Evolutionary conservation across 2,888 invertebrate genomes (phyloP).

Genomic region (Nymphalis urticae): DNA sequence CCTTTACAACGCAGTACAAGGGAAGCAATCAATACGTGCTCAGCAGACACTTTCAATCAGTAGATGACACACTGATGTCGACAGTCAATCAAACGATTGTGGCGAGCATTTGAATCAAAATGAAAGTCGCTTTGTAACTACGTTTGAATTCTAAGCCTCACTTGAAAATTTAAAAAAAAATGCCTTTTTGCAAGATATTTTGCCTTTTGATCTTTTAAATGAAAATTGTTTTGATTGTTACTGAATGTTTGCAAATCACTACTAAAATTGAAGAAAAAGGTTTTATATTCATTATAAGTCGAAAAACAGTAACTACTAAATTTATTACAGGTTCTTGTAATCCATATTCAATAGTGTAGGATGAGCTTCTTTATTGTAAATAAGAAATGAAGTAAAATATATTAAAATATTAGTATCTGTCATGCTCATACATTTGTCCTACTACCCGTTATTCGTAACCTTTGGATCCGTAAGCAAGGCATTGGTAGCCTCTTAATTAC

Average conservation of each 20-base stretch:
- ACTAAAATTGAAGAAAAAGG: not conserved
- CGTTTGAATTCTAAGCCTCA: conserved; percentile 8
- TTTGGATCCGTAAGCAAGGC: too few species aligned
- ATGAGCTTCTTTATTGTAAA: too few species aligned
- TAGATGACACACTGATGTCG: conserved; percentile 23
- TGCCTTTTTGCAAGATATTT: not conserved
- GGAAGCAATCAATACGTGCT: conserved; percentile 18
- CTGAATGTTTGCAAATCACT: not conserved
- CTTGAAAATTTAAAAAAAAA: conserved; percentile 1
- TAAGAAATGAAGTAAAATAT: too few species aligned
- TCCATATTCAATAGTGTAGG: too few species aligned
- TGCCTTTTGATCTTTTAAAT: not conserved
- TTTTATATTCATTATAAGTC: too few species aligned
- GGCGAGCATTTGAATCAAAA: conserved; percentile 7
- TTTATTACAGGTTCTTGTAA: too few species aligned
- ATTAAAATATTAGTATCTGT: too few species aligned
- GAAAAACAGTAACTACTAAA: too few species aligned
- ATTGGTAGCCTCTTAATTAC: too few species aligned
- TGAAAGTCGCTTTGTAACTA: conserved; percentile 5
- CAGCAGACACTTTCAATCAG: conserved; percentile 28
- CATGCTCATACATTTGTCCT: too few species aligned
- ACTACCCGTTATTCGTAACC: too few species aligned
- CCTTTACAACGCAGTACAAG: conserved; percentile 38
- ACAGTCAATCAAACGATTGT: conserved; percentile 13
- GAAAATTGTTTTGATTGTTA: not conserved